These are phyloP conservation scores for Lepidothrix coronata DNA, from an alignment of 2,113 vertebrate genomes.

Conservation along the genomic window DNA sequence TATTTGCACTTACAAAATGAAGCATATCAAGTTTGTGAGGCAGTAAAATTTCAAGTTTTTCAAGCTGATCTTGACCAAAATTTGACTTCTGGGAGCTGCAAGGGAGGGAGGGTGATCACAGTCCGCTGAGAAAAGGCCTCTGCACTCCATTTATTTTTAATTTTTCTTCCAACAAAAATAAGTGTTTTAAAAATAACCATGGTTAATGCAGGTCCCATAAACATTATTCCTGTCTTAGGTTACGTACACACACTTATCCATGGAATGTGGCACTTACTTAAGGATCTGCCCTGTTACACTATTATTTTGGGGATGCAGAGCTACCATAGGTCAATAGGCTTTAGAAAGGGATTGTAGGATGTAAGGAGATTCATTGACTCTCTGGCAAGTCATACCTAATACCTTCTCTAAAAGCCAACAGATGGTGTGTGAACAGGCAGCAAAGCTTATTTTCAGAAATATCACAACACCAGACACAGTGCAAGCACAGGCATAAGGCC, in stretches of 20 bases:
- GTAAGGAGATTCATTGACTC: neutral
- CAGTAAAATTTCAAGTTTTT: neutral
- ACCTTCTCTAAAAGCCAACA: slow-evolving; percentile 12
- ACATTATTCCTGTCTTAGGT: neutral
- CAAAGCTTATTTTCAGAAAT: slow-evolving; percentile 40
- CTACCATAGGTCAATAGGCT: neutral
- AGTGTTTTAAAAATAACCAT: neutral
- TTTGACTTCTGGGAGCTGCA: neutral
- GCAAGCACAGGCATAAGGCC: slow-evolving; percentile 7
- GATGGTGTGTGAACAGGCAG: slow-evolving; percentile 12
- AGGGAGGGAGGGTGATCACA: neutral
- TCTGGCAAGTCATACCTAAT: slow-evolving; percentile 8
- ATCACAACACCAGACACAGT: slow-evolving; percentile 20
- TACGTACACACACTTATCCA: neutral
- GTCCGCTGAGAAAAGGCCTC: neutral
- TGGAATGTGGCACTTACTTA: neutral
- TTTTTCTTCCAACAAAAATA: neutral
- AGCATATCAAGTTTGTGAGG: neutral
- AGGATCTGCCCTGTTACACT: neutral
- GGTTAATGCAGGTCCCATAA: neutral
- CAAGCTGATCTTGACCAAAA: neutral
- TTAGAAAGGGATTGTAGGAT: neutral
- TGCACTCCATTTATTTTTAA: neutral
- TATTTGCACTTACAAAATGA: neutral
- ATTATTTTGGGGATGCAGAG: neutral